A percentile compares a stretch with the other conserved stretches of the same genome.
Conservation (phyloP, 2,113 vertebrate species). For the Zosterops japonicus region DNA sequence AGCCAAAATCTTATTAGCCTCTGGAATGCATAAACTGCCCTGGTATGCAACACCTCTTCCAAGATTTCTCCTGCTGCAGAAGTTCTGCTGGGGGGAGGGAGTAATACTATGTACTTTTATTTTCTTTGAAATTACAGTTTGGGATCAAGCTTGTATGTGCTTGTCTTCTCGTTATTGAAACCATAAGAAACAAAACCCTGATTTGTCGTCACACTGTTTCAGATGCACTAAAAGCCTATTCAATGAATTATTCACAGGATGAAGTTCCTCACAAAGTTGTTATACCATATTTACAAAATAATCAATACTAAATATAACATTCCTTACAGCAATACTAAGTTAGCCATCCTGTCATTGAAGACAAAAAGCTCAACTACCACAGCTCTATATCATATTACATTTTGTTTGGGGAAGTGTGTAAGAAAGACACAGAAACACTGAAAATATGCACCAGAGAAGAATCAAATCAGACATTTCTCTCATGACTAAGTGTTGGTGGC, state of each 20-base stretch:
- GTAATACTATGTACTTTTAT: not conserved
- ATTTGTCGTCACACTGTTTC: not conserved
- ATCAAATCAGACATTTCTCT: not conserved
- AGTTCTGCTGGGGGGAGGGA: not conserved
- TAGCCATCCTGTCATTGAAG: not conserved
- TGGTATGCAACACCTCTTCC: not conserved
- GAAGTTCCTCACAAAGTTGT: not conserved
- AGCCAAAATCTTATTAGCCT: not conserved
- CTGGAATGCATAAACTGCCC: not conserved
- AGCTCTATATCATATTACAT: not conserved
- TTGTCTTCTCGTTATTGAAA: not conserved
- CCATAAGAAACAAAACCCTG: not conserved
- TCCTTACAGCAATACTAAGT: not conserved
- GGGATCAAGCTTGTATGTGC: not conserved
- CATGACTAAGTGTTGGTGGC: not conserved
- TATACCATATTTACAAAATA: not conserved
- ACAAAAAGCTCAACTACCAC: not conserved
- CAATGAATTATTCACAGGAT: not conserved
- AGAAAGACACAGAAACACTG: not conserved
- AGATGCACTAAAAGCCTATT: not conserved
- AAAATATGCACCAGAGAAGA: not conserved
- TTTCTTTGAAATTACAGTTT: not conserved
- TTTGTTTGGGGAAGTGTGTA: not conserved
- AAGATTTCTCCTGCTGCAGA: not conserved
- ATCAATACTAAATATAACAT: not conserved